Conservation (phyloP, 2,113 vertebrate species). For the Forbesichthys papilliferus region DNA sequence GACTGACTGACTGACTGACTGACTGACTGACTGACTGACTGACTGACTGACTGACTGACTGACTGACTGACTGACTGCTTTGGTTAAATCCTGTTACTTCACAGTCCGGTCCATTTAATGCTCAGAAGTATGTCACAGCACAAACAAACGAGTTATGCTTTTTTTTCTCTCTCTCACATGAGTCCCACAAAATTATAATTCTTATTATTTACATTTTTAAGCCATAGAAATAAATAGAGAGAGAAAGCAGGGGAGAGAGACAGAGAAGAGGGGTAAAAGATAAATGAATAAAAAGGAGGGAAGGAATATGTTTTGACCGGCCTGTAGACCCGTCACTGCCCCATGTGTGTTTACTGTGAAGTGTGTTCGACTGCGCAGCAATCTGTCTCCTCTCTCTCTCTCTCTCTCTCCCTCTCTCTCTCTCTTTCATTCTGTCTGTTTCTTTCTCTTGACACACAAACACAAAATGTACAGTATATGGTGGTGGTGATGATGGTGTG, state of each 20-base stretch:
- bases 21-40: too few relatives aligned
- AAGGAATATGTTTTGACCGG: background rate
- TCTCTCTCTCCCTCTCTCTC: conserved; percentile 8
- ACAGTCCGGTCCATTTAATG: too few relatives aligned
- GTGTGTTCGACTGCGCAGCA: conserved; percentile 41
- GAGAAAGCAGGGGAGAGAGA: background rate
- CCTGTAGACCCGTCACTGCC: background rate
- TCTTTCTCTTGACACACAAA: background rate
- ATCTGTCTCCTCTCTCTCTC: conserved; percentile 36
- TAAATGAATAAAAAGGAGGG: background rate
- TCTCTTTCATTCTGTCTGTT: background rate
- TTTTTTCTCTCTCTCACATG: too few relatives aligned
- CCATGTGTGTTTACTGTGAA: conserved; percentile 9
- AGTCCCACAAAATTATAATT: too few relatives aligned
- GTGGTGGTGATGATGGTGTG: background rate
- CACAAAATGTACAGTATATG: background rate
- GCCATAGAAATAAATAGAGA: background rate
- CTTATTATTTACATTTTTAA: too few relatives aligned
- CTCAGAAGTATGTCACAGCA: too few relatives aligned
- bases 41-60: too few relatives aligned
- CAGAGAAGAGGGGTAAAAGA: background rate
- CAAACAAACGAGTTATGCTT: too few relatives aligned
- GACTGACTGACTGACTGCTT: too few relatives aligned
- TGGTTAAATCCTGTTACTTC: too few relatives aligned
- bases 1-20: too few relatives aligned